Evolutionary conservation across 1,140 invertebrate species (phyloP).

Genomic region (Cataglyphis hispanica): DNA sequence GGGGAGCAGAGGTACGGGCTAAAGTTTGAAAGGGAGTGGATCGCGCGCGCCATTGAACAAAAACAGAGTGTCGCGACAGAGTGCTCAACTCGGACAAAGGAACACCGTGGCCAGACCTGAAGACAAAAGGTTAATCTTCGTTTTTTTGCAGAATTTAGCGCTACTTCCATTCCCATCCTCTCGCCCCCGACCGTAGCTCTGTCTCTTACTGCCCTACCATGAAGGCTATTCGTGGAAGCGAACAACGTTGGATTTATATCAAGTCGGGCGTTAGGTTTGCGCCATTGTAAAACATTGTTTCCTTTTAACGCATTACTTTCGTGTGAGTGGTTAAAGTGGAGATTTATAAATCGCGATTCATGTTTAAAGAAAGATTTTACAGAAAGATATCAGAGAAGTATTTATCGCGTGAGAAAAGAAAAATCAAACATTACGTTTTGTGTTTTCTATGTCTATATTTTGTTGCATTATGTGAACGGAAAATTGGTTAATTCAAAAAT

Average conservation of each 20-base stretch:
- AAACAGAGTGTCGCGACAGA: slow-evolving; percentile 85
- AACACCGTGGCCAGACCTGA: slow-evolving; percentile 75
- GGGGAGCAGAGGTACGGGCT: background rate
- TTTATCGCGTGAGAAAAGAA: background rate
- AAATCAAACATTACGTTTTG: background rate
- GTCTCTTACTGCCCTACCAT: slow-evolving; percentile 13
- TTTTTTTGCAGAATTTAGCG: slow-evolving; percentile 81
- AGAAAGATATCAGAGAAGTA: background rate
- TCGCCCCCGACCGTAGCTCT: background rate
- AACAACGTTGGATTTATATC: slow-evolving; percentile 49
- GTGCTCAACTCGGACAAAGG: slow-evolving; percentile 84
- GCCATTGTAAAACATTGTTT: slow-evolving; percentile 13
- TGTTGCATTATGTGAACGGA: background rate
- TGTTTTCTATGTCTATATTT: background rate
- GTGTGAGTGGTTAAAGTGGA: slow-evolving; percentile 5
- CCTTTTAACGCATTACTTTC: slow-evolving; percentile 6
- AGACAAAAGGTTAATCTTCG: slow-evolving; percentile 85
- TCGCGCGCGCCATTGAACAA: slow-evolving; percentile 74
- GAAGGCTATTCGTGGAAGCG: background rate
- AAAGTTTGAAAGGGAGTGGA: slow-evolving; percentile 45
- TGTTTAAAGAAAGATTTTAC: background rate
- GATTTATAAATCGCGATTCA: slow-evolving; percentile 17
- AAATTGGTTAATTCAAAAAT: background rate
- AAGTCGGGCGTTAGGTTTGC: slow-evolving; percentile 36
- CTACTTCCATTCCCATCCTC: slow-evolving; percentile 62